Conservation (phyloP, 2,113 vertebrate species). For the Alligator sinensis region DNA sequence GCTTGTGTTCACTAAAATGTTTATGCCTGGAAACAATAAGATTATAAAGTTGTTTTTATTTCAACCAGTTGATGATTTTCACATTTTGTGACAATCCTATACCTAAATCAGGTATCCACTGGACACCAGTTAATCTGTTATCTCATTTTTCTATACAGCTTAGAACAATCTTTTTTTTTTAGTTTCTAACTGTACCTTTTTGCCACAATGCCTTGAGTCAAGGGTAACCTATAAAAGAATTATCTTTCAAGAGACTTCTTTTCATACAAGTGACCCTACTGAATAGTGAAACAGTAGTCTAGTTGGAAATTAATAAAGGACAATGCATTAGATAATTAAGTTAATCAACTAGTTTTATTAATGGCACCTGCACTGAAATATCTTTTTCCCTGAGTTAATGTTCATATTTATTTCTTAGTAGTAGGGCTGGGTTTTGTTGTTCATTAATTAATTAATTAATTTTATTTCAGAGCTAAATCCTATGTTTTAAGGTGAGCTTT, state of each 20-base stretch:
- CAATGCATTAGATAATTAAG: neutral
- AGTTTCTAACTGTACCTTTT: neutral
- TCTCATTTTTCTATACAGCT: neutral
- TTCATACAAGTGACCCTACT: neutral
- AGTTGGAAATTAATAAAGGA: neutral
- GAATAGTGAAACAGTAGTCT: neutral
- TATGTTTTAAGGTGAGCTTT: conserved; percentile 12
- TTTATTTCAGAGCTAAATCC: neutral
- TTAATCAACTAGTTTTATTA: neutral
- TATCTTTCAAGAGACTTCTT: neutral
- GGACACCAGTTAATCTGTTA: neutral
- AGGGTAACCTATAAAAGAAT: neutral
- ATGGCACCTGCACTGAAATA: neutral
- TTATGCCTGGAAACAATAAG: neutral
- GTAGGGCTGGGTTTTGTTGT: neutral
- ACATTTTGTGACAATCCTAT: neutral
- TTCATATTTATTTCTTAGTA: neutral
- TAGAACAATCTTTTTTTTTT: neutral
- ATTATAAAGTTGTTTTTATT: neutral
- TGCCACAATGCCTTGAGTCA: neutral
- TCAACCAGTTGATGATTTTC: neutral
- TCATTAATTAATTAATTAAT: neutral
- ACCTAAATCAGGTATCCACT: neutral
- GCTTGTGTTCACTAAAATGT: neutral
- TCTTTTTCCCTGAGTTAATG: neutral